Conservation (phyloP, 92 coral and sea anemone species). For the Metridium senile region DNA sequence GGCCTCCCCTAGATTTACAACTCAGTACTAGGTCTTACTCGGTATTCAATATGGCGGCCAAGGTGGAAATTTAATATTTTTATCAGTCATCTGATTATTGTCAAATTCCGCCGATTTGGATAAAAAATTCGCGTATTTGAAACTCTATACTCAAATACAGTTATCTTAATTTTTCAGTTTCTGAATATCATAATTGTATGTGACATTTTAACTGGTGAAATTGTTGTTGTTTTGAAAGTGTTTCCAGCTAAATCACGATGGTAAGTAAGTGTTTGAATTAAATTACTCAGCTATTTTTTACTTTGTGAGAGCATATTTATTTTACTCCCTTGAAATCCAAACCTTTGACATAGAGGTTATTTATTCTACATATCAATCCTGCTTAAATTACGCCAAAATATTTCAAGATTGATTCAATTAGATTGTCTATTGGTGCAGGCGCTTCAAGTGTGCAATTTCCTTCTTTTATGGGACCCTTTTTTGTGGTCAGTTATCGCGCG, state of each 20-base stretch:
- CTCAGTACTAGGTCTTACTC: conserved; percentile 13
- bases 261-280: conserved; percentile 3
- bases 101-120: conserved; percentile 15
- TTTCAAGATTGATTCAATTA: background rate
- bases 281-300: background rate
- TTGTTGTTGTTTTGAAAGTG: background rate
- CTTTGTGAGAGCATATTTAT: background rate
- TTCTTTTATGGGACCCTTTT: too few species aligned
- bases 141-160: conserved; percentile 4
- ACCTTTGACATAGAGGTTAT: conserved; percentile 37
- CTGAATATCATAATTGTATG: background rate
- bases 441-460: too few species aligned
- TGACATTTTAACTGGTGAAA: background rate
- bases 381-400: conserved; percentile 34
- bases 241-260: background rate
- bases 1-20: background rate
- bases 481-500: too few species aligned
- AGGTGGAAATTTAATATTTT: conserved; percentile 27
- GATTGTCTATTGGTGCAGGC: background rate
- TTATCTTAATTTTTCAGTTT: conserved; percentile 3
- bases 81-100: conserved; percentile 29
- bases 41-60: conserved; percentile 37
- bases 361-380: conserved; percentile 21
- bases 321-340: conserved; percentile 17
- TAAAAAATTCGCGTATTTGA: conserved; percentile 20